Evolutionary conservation across 2,797 vertebrate genomes (phyloP).

Genomic region (Rhinatrema bivittatum): DNA sequence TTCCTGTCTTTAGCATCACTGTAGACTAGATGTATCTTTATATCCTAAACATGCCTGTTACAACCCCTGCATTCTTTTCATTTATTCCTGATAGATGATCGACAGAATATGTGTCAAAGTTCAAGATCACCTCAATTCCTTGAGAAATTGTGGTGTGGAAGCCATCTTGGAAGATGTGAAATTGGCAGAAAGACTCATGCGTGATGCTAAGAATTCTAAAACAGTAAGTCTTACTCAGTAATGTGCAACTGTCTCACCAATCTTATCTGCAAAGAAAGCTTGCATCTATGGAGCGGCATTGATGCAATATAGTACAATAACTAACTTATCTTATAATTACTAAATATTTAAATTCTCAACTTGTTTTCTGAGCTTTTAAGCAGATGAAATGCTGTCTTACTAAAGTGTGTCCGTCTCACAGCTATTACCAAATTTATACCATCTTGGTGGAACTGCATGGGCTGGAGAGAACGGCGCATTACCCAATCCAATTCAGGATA

Average conservation of each 20-base stretch:
- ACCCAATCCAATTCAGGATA: constrained; percentile 85
- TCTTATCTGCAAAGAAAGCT: no score
- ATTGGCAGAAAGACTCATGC: constrained; percentile 83
- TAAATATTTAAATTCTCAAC: not conserved
- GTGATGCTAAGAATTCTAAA: constrained; percentile 93
- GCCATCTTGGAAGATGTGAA: constrained; percentile 79
- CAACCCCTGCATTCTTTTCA: not conserved
- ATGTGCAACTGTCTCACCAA: no score
- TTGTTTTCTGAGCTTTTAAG: not conserved
- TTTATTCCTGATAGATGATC: constrained; percentile 73
- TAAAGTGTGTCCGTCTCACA: constrained; percentile 43
- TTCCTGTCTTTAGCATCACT: no score
- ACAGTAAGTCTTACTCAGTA: constrained; percentile 71
- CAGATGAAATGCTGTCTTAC: not conserved
- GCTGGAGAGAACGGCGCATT: constrained; percentile 67
- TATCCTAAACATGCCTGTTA: no score
- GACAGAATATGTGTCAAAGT: constrained; percentile 96
- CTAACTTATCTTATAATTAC: no score
- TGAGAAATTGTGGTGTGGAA: constrained; percentile 78
- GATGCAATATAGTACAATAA: no score
- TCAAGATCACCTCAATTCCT: constrained; percentile 93
- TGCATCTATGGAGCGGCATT: not conserved
- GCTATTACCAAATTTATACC: constrained; percentile 91
- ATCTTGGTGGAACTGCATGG: constrained; percentile 76
- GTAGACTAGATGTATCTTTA: no score